Evolutionary conservation across 2,113 vertebrate genomes (phyloP), one percentile per base, ranked within the genome.

Genomic region (Fulica atra): DNA sequence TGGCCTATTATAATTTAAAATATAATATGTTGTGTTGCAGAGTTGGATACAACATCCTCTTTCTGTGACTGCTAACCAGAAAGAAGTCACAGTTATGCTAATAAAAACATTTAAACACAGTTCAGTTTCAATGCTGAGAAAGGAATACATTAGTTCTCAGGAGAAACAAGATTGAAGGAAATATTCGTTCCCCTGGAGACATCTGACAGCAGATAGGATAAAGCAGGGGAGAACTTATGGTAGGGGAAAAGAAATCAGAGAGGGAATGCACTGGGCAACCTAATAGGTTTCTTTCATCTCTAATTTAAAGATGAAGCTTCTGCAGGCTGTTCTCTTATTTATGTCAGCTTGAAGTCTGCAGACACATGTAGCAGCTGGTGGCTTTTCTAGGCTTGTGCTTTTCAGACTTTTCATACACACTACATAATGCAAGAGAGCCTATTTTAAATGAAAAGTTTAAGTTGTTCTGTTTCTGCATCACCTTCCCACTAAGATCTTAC

Each of bases 121-220:
- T 50, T 91, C 46, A 66, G 35, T 70, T 81, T 89, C 91, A 85
- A 87, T 69, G 82, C 61, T 79, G 81, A 92, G 65, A 92, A 92
- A 87, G 26, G 4, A 92, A 84, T 38, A 26, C 63, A 73, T 85
- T 81, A 81, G 23, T 53, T 88, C 70, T 95, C 70, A 63, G 15
- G 61, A 65, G 66, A 92, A 36, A 65, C 76, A 81, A 81, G 19
- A 74, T 65, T 83, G 91, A 89, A 91, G 87, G 78, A 87, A 92
- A 93, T 5, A 74, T 35, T 60, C 42, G 86, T 83, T 64, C 9
- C 68, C 71, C 59, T 65, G 31, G 24, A 90, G 83, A 93, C 64
- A 71, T 73, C 7, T 73, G 51, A 57, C 40, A 95, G 79, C 65
- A 89, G 53, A 85, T 5, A 81, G 64, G 46, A 78, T 35, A 95